Evolutionary conservation across 2,888 invertebrate species (phyloP), one percentile per base, ranked within the genome.

Genomic region (Cataglyphis rosenhaueri): DNA sequence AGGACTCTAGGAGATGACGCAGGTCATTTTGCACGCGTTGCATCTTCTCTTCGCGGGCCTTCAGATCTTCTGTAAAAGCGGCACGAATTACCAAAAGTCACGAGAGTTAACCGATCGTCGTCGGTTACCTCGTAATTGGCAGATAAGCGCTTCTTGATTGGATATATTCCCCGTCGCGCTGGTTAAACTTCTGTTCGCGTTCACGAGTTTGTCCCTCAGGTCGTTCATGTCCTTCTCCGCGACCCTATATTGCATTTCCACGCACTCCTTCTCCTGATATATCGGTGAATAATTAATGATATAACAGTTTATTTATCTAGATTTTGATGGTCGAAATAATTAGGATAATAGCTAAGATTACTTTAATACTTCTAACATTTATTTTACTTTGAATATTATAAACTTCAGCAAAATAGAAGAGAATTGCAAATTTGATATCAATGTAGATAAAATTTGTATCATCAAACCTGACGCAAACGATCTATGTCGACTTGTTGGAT

Each of bases 181-280:
- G 70, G 96, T 96, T 84, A 97, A 95, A 90, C 96, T 97, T 91
- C 97, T 95, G 74, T 96, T 96, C 64, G 96, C 96, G 85, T 96
- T 95, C 8, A 96, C 95, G 74, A 97, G 93, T 90, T 97, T 97
- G 81, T 97, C 97, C 90, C 96, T 95, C 83, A 95, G 93, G 75
- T 97, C 97, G 82, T 96, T 96, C 84, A 97, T 93, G 91, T 98
- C 98, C 74, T 97, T 95, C 91, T 98, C 98, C 0, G 96, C 95
- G 0, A 97, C 96, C 83, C 97, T 96, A 91, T 97, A 96, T 87
- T 97, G 96, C 91, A 97, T 96, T 85, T 97, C 95, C 62, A 97
- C 95, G 18, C 97, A 95, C 90, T 98, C 98, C 88, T 97, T 97
- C 89, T 98, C 98, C 92, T 95, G 86, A 0, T 79, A 65, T 83